These are phyloP conservation scores for Falco concolor DNA, from an alignment of 2,797 vertebrate species.

Conservation along the genomic window DNA sequence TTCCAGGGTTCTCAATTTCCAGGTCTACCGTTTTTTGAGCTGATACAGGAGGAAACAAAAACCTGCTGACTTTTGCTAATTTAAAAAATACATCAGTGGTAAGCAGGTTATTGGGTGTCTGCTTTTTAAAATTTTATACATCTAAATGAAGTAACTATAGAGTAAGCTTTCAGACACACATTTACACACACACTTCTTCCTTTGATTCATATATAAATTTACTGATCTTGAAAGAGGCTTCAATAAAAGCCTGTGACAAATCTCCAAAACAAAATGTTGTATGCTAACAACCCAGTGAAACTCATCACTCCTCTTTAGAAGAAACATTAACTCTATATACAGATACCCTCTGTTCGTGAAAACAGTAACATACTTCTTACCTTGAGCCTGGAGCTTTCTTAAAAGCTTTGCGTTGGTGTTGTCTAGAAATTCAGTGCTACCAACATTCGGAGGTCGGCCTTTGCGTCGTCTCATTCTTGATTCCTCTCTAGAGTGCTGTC, in stretches of 20 bases:
- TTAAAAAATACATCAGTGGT: neutral
- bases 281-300: neutral
- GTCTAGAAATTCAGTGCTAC: slow-evolving; percentile 77
- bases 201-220: neutral
- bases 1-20: neutral
- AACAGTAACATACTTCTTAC: slow-evolving; percentile 56
- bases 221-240: neutral
- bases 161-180: neutral
- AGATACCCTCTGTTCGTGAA: neutral
- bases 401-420: slow-evolving; percentile 83
- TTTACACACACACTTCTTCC: neutral
- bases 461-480: slow-evolving; percentile 78
- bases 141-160: neutral
- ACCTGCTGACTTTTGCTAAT: neutral
- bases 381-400: slow-evolving; percentile 92
- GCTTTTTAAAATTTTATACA: neutral
- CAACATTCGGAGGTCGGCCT: slow-evolving; percentile 76
- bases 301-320: neutral
- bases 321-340: neutral
- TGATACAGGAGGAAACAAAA: neutral
- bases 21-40: neutral
- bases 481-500: slow-evolving; percentile 72
- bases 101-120: neutral
- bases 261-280: neutral
- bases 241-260: neutral